phyloP scores from a whole-genome alignment of 2,797 vertebrate species.

The Notamacropus eugenii region DNA sequence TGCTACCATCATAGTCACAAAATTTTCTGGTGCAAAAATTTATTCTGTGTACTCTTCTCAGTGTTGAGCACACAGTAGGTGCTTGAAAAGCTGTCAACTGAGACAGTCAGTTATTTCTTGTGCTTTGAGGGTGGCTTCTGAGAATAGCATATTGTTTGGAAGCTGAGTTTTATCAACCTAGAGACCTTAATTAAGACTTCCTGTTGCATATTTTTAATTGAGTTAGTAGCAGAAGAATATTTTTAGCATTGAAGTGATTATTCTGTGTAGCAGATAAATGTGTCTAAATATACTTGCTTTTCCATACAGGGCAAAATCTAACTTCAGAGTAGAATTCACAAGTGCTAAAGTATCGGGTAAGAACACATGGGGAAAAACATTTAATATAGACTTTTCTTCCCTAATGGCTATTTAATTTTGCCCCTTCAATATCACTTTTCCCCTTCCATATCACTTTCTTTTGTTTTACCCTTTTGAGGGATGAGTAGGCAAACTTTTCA shows the following conservation, averaged over 20 bases:
- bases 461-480: background rate
- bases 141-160: conserved; percentile 71
- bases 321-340: background rate
- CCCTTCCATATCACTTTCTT: background rate
- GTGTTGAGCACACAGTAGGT: background rate
- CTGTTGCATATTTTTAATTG: conserved; percentile 64
- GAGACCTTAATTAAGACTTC: conserved; percentile 77
- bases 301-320: conserved; percentile 57
- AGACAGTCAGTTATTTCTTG: conserved; percentile 47
- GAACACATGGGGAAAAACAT: background rate
- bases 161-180: conserved; percentile 76
- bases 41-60: background rate
- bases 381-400: background rate
- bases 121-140: conserved; percentile 46
- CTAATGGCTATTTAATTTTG: background rate
- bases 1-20: background rate
- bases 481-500: background rate
- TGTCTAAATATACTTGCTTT: conserved; percentile 59
- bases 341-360: conserved; percentile 14
- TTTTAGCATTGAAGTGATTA: conserved; percentile 71
- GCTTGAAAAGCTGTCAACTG: conserved; percentile 16
- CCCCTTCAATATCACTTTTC: conserved; percentile 10
- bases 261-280: conserved; percentile 62
- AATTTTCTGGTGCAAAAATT: background rate
- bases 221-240: conserved; percentile 73